A percentile compares a stretch with the other conserved stretches of the same genome.
Conservation (phyloP, 1,140 invertebrate species). For the Anoplophora glabripennis region DNA sequence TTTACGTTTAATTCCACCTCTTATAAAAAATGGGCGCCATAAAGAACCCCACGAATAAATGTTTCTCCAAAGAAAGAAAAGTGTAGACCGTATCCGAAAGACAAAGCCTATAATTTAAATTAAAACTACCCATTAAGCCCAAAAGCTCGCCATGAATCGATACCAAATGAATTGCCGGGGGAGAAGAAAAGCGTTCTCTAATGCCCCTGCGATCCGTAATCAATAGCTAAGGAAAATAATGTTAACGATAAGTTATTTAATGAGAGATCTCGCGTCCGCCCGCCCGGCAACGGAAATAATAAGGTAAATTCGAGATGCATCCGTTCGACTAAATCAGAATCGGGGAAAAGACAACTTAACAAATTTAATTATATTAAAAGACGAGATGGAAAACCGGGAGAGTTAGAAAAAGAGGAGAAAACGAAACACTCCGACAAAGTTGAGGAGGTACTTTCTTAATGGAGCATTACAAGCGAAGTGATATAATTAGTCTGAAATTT, state of each 20-base stretch:
- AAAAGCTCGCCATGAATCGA: conserved; percentile 7
- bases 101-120: conserved; percentile 19
- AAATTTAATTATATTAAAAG: no score
- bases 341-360: conserved; percentile 4
- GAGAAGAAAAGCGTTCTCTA: conserved; percentile 8
- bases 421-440: conserved; percentile 3
- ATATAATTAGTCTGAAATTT: conserved; percentile 3
- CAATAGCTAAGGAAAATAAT: conserved; percentile 23
- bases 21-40: no score
- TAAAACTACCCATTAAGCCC: conserved; percentile 14
- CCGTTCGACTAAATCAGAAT: background rate
- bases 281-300: conserved; percentile 3
- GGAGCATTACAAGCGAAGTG: background rate
- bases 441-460: background rate
- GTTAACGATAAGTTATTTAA: conserved; percentile 17
- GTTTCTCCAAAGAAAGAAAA: no score
- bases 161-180: conserved; percentile 14
- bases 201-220: conserved; percentile 14
- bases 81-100: background rate
- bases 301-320: conserved; percentile 15
- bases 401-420: background rate
- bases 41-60: no score
- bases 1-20: no score
- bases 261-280: conserved; percentile 18
- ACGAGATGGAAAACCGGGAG: no score